Conservation (phyloP, 2,888 invertebrate genomes). For the Perizoma affinitatum region DNA sequence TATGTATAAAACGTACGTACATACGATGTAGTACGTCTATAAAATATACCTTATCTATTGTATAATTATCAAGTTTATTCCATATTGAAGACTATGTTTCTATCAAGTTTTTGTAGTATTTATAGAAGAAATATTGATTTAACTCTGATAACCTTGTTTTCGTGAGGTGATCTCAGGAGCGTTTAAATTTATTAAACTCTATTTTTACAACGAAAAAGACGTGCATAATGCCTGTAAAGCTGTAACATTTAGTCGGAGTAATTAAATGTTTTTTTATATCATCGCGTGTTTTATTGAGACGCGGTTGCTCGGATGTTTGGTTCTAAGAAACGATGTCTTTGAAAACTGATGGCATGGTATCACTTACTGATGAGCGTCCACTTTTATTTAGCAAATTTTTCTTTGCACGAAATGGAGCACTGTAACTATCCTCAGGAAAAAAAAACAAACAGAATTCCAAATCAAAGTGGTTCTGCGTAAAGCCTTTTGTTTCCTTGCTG, state of each 20-base stretch:
- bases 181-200: conserved; percentile 60
- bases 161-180: conserved; percentile 37
- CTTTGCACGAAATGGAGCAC: neutral
- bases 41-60: conserved; percentile 3
- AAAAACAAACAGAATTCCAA: neutral
- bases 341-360: conserved; percentile 23
- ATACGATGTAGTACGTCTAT: too few relatives aligned
- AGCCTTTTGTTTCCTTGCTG: neutral
- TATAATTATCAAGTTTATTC: conserved; percentile 3
- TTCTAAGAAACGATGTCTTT: conserved; percentile 35
- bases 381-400: conserved; percentile 1
- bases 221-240: conserved; percentile 69
- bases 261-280: conserved; percentile 73
- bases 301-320: conserved; percentile 55
- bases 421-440: neutral
- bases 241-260: conserved; percentile 67
- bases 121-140: conserved; percentile 31
- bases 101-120: neutral
- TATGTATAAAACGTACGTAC: too few relatives aligned
- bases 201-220: conserved; percentile 66
- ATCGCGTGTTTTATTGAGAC: conserved; percentile 65
- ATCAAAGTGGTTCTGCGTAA: neutral
- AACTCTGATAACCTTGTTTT: conserved; percentile 32
- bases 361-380: conserved; percentile 10
- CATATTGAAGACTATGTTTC: conserved; percentile 1